A percentile compares a stretch with the other conserved stretches of the same genome.
These are phyloP conservation scores for Epistrophe eligans DNA, from an alignment of 2,888 invertebrate genomes.

Conservation along the genomic window DNA sequence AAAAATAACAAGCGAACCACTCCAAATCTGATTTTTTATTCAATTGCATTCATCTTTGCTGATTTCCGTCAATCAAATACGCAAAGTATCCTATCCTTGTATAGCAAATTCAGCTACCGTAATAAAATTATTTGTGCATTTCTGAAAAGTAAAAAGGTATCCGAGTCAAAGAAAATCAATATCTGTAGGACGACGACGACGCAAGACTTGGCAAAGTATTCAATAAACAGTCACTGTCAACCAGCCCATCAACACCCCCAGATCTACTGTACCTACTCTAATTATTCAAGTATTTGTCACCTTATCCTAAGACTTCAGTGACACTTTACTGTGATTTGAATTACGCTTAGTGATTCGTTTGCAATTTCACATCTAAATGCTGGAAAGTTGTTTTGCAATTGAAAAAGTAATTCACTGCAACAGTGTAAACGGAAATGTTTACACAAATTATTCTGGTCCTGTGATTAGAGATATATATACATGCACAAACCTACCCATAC, in stretches of 20 bases:
- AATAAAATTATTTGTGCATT: conserved; percentile 29
- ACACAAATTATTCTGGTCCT: conserved; percentile 71
- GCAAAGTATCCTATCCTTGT: neutral
- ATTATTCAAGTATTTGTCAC: conserved; percentile 59
- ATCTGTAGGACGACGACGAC: neutral
- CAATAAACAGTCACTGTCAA: neutral
- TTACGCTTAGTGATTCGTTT: conserved; percentile 30
- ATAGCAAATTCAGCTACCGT: neutral
- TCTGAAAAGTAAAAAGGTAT: neutral
- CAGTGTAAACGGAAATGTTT: conserved; percentile 74
- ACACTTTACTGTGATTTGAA: conserved; percentile 32
- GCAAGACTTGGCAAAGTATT: neutral
- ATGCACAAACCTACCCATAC: neutral
- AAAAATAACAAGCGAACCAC: conserved; percentile 42
- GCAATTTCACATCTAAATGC: conserved; percentile 25
- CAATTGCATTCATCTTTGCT: conserved; percentile 29
- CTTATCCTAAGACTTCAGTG: conserved; percentile 24
- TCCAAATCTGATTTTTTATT: conserved; percentile 56
- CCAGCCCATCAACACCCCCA: neutral
- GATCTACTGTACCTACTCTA: neutral
- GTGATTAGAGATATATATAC: conserved; percentile 32
- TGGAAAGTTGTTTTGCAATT: conserved; percentile 62
- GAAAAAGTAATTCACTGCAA: conserved; percentile 71
- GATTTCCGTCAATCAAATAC: conserved; percentile 35
- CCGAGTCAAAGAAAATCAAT: conserved; percentile 63